phyloP scores from a whole-genome alignment of 2,888 invertebrate species.

The Ceraclea dissimilis region DNA sequence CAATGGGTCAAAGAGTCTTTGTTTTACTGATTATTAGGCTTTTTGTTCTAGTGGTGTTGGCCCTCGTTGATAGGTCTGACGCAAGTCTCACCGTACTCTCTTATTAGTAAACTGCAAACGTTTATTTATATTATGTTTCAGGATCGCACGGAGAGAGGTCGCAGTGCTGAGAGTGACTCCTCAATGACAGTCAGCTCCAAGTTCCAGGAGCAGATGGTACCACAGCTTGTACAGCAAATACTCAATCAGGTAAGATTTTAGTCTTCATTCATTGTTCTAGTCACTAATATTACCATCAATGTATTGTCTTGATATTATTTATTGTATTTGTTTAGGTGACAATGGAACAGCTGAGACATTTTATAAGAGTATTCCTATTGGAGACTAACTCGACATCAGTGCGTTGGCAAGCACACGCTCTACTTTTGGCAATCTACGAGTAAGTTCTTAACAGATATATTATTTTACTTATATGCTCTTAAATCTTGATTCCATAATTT shows the following conservation, averaged over 20 bases:
- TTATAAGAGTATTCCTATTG: conserved; percentile 83
- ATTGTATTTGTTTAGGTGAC: conserved; percentile 39
- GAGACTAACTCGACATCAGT: conserved; percentile 90
- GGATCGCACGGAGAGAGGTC: conserved; percentile 42
- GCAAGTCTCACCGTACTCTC: no score
- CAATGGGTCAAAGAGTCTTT: no score
- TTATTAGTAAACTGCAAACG: no score
- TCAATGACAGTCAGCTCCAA: conserved; percentile 43
- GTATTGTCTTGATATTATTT: not conserved
- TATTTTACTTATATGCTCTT: not conserved
- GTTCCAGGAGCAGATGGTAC: conserved; percentile 44
- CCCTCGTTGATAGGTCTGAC: no score
- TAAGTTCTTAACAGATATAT: conserved; percentile 40
- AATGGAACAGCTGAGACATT: conserved; percentile 58
- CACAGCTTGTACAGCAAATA: conserved; percentile 43
- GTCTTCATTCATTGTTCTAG: not conserved
- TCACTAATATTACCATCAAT: not conserved
- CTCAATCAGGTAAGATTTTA: conserved; percentile 36
- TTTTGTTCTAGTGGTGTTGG: no score
- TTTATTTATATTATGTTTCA: conserved; percentile 16
- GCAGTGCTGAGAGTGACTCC: conserved; percentile 44
- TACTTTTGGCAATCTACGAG: conserved; percentile 78
- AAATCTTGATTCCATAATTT: not conserved
- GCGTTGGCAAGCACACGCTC: conserved; percentile 92
- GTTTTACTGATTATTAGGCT: no score